phyloP scores from a whole-genome alignment of 1,140 invertebrate species.

The Drosophila lowei region DNA sequence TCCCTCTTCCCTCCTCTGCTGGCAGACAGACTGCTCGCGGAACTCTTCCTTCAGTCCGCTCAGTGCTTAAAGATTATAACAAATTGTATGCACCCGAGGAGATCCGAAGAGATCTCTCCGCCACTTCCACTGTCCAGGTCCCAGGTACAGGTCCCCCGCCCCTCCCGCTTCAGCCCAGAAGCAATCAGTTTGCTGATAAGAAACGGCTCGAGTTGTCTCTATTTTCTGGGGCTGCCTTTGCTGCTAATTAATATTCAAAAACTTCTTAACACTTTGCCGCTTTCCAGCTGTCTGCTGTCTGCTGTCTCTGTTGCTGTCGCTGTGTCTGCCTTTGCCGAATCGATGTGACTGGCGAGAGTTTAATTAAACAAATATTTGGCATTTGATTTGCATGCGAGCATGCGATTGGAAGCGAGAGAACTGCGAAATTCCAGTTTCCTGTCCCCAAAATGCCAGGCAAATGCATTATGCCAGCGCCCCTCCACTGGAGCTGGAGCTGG shows the following conservation, averaged over 20 bases:
- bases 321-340: constrained; percentile 10
- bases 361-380: constrained; percentile 56
- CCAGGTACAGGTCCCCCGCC: too few relatives aligned
- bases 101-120: too few relatives aligned
- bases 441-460: constrained; percentile 4
- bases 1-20: too few relatives aligned
- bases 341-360: constrained; percentile 35
- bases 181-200: constrained; percentile 46
- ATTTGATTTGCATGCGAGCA: constrained; percentile 31
- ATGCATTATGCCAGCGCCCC: constrained; percentile 38
- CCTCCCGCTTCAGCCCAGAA: constrained; percentile 1
- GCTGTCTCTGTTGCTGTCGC: constrained; percentile 16
- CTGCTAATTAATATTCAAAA: constrained; percentile 57
- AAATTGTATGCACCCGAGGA: too few relatives aligned
- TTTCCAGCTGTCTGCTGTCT: constrained; percentile 1
- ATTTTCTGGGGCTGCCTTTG: constrained; percentile 3
- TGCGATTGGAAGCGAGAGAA: not conserved
- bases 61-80: too few relatives aligned
- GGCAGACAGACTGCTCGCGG: too few relatives aligned
- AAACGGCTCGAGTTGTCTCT: constrained; percentile 2
- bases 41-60: too few relatives aligned
- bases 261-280: constrained; percentile 56
- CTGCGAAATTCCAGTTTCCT: constrained; percentile 47
- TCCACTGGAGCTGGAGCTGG: too few relatives aligned
- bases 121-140: too few relatives aligned